phyloP scores from a whole-genome alignment of 2,113 vertebrate species.

The Oxyruncus cristatus region DNA sequence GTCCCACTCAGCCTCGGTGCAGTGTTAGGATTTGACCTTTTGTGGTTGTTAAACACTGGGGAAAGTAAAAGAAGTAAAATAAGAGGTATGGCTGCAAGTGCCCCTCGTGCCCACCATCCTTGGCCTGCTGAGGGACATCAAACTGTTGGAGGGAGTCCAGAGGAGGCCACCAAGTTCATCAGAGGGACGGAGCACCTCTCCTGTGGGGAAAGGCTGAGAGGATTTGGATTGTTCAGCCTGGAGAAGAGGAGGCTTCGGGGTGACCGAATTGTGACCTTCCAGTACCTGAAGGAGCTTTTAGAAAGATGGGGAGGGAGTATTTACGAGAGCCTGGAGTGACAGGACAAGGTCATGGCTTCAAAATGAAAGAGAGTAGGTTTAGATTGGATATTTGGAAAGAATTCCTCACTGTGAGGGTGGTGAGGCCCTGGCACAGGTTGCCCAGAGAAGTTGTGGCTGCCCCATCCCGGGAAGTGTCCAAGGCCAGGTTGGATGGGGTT shows the following conservation, averaged over 20 bases:
- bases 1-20: neutral
- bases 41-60: neutral
- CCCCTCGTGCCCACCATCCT: neutral
- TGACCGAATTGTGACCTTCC: neutral
- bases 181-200: neutral
- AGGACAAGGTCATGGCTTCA: neutral
- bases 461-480: neutral
- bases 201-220: neutral
- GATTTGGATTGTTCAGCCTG: neutral
- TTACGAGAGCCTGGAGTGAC: neutral
- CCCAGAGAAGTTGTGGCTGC: neutral
- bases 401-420: neutral
- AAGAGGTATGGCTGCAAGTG: neutral
- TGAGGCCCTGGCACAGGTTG: neutral
- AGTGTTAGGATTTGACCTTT: neutral
- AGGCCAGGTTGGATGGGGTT: fast-evolving
- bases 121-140: neutral
- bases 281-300: neutral
- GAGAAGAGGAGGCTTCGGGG: neutral
- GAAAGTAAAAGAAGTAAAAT: neutral
- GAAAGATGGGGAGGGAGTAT: neutral
- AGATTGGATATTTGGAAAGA: neutral
- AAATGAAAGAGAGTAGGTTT: neutral
- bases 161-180: neutral
- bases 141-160: neutral